Evolutionary conservation across 2,888 invertebrate species (phyloP).

Genomic region (Eristalis pertinax): DNA sequence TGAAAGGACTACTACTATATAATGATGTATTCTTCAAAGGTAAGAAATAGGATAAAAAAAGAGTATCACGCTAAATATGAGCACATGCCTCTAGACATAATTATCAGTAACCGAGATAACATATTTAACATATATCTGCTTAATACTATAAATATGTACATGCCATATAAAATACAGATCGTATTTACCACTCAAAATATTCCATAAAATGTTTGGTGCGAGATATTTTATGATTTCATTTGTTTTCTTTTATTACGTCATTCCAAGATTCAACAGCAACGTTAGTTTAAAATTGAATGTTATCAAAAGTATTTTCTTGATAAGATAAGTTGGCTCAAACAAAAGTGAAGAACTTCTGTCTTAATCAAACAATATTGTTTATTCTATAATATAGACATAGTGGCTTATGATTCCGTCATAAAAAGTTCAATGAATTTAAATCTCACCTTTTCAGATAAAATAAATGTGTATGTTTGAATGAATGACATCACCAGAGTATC

Average conservation of each 20-base stretch:
- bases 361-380: background rate
- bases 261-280: background rate
- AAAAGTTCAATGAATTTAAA: conserved; percentile 2
- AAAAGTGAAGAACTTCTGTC: background rate
- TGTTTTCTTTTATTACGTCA: conserved; percentile 17
- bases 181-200: no score
- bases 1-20: background rate
- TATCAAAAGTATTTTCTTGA: conserved; percentile 39
- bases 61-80: no score
- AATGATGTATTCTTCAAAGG: background rate
- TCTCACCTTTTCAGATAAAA: background rate
- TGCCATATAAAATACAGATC: no score
- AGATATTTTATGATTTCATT: background rate
- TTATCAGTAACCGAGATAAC: no score
- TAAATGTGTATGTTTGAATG: no score
- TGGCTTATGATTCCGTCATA: background rate
- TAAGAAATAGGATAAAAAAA: no score
- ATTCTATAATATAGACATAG: background rate
- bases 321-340: conserved; percentile 41
- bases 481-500: no score
- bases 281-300: conserved; percentile 1
- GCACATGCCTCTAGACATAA: no score
- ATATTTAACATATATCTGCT: no score
- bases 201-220: background rate
- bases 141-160: no score